Evolutionary conservation across 2,888 invertebrate species (phyloP).

Genomic region (Plebejus argus): DNA sequence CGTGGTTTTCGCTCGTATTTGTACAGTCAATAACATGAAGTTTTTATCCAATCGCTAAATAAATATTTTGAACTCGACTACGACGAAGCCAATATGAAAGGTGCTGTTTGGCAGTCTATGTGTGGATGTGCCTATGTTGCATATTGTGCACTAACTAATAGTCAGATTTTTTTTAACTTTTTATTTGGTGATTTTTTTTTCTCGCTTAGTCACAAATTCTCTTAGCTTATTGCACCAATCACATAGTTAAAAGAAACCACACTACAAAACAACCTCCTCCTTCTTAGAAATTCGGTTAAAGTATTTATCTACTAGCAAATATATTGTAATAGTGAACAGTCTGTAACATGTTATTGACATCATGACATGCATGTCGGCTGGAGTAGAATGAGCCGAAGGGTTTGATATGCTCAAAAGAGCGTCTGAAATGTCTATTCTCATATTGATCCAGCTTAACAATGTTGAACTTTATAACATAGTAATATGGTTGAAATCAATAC

Average conservation of each 20-base stretch:
- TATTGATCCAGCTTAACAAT: not conserved
- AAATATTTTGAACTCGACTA: too few relatives aligned
- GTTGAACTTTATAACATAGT: not conserved
- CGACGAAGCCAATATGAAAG: too few relatives aligned
- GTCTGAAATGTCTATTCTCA: not conserved
- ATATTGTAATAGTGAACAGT: not conserved
- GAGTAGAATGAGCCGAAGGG: not conserved
- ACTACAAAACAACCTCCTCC: too few relatives aligned
- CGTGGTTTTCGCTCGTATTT: not conserved
- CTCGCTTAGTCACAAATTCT: too few relatives aligned
- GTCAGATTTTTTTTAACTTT: too few relatives aligned
- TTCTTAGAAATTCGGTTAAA: not conserved
- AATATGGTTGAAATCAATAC: too few relatives aligned
- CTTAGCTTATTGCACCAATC: too few relatives aligned
- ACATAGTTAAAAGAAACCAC: too few relatives aligned
- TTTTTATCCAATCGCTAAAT: not conserved
- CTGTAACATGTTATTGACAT: slow-evolving; percentile 14
- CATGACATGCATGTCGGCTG: not conserved
- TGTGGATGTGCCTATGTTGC: too few relatives aligned
- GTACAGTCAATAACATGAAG: not conserved
- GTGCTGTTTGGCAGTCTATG: too few relatives aligned
- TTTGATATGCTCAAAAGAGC: slow-evolving; percentile 8
- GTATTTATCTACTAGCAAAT: not conserved
- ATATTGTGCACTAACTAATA: too few relatives aligned
- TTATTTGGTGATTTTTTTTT: too few relatives aligned